Base-by-base conservation (phyloP, 1,140 invertebrate species). In the Aphis craccivora region DNA sequence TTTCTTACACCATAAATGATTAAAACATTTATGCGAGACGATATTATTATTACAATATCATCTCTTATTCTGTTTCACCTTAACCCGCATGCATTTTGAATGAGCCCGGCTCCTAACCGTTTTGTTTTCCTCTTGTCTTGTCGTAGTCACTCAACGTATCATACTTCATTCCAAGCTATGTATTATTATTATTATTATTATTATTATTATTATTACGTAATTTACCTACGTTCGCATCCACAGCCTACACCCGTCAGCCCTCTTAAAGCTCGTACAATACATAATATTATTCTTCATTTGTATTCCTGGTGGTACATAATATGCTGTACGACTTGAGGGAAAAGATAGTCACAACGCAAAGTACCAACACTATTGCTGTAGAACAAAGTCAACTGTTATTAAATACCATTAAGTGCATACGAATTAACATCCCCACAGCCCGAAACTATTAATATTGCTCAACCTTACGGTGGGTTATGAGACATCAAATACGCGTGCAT, bases 111-210 rank as follows among this genome's bases (percentile, higher is more conserved):
- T 83, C 45, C 45, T 83, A 81, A 91, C 43, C 67, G 67, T 91
- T 81, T 91, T 83, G 67, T 91, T 67, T 91, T 91, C n/a, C 43
- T 45, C 90, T 40, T 91, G 45, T 35, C 90, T 30, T 83, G 90
- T 83, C 40, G 14, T 43, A 91, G 67, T 91, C 90, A 45, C 43
- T 91, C 67, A 48, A 91, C 55, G 40, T 81, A 76, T 76, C 67
- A 91, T 83, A 83, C 90, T 81, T 91, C 90, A 83, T 91, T 89
- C 48, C 51, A 48, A 9, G 18, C 25, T 45, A 45, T 45, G n/a
- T 40, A 6, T 20, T 67, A 67, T 25, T 20, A 20, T 23, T 60
- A 67, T 30, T 30, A n/a, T 45, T 45, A 45, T 45, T 45, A 67
- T 30, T 30, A n/a, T 45, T 45, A 45, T 45, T 45, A 83, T 83